Conservation (phyloP, 2,113 vertebrate genomes). For the Xiphophorus hellerii region DNA sequence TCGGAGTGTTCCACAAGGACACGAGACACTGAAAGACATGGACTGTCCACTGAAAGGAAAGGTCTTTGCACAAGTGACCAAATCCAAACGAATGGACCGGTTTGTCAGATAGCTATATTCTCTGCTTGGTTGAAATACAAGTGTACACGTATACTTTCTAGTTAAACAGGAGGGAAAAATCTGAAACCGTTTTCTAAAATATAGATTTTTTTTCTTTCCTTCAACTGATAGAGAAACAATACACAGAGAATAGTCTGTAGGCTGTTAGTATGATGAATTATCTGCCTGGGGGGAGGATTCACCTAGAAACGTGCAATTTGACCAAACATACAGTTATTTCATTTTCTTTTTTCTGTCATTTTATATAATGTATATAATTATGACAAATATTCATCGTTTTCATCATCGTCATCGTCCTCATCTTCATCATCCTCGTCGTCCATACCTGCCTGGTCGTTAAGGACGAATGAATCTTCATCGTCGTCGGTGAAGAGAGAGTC, state of each 20-base stretch:
- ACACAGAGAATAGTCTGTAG: constrained; percentile 85
- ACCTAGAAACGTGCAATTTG: constrained; percentile 85
- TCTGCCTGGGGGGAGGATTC: constrained; percentile 81
- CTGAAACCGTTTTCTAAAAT: constrained; percentile 67
- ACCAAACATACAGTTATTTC: constrained; percentile 69
- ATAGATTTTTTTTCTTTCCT: constrained; percentile 25
- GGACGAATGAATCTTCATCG: constrained; percentile 73
- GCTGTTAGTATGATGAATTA: constrained; percentile 80
- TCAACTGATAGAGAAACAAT: constrained; percentile 88
- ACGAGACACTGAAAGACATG: constrained; percentile 63
- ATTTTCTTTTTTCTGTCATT: constrained; percentile 40
- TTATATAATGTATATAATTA: constrained; percentile 46
- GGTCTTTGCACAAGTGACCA: constrained; percentile 64
- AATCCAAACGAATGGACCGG: constrained; percentile 57
- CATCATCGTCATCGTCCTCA: constrained; percentile 85
- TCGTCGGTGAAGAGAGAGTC: constrained; percentile 86
- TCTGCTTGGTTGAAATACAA: constrained; percentile 56
- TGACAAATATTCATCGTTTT: constrained; percentile 90
- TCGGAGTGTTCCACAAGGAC: constrained; percentile 66
- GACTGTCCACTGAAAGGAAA: constrained; percentile 66
- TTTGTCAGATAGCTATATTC: constrained; percentile 36
- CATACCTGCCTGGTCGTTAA: constrained; percentile 87
- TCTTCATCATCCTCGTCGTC: constrained; percentile 91
- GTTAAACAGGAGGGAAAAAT: constrained; percentile 65
- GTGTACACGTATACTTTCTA: constrained; percentile 58